Evolutionary conservation across 1,140 invertebrate species (phyloP).

Genomic region (Cardiocondyla obscurior): DNA sequence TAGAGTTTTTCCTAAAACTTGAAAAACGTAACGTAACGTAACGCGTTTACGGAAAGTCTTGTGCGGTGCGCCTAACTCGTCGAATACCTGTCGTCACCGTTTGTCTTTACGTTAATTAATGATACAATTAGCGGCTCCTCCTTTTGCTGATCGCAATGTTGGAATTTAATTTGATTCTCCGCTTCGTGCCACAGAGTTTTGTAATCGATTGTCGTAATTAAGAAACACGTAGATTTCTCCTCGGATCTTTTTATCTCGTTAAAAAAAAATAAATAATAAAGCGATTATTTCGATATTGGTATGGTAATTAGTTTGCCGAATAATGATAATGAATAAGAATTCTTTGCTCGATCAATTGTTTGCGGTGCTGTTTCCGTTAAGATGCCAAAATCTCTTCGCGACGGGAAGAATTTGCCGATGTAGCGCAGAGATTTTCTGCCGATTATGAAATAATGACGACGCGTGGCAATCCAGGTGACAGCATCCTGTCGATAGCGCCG

Average conservation of each 20-base stretch:
- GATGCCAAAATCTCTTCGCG: background rate
- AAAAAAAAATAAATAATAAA: background rate
- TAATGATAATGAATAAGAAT: background rate
- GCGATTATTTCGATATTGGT: background rate
- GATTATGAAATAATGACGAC: slow-evolving; percentile 60
- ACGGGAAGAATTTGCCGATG: background rate
- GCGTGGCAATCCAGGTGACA: slow-evolving; percentile 42
- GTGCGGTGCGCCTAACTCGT: too few species aligned
- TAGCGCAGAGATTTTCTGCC: background rate
- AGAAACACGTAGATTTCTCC: background rate
- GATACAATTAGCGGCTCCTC: slow-evolving; percentile 19
- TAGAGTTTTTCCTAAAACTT: too few species aligned
- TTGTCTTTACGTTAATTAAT: slow-evolving; percentile 48
- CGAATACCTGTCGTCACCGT: background rate
- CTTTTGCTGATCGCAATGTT: background rate
- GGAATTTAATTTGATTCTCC: background rate
- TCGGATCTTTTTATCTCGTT: background rate
- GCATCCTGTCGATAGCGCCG: slow-evolving; percentile 35
- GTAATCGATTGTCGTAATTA: slow-evolving; percentile 17
- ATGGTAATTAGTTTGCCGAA: background rate
- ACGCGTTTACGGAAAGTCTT: too few species aligned
- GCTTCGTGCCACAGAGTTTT: background rate
- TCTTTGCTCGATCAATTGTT: too few species aligned
- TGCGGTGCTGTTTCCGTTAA: too few species aligned
- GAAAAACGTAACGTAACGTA: too few species aligned